phyloP scores from a whole-genome alignment of 2,797 vertebrate genomes.

The Scomberomorus guttatus region DNA sequence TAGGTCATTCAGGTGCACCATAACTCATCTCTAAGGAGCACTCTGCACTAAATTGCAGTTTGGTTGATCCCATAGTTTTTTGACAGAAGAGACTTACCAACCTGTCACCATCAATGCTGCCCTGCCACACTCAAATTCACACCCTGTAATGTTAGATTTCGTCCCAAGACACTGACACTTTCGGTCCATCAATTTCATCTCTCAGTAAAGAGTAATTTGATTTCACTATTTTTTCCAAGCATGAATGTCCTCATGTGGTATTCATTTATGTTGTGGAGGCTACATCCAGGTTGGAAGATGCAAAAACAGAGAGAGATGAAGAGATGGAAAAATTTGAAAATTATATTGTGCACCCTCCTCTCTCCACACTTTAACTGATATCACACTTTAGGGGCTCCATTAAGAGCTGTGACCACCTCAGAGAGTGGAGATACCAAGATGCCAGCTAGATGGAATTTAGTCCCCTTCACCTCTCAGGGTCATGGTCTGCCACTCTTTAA shows the following conservation, averaged over 20 bases:
- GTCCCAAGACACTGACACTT: slow-evolving; percentile 19
- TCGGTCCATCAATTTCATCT: slow-evolving; percentile 5
- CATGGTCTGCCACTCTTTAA: slow-evolving; percentile 23
- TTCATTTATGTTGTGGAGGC: neutral
- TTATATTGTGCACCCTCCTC: too few species aligned
- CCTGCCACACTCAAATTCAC: slow-evolving; percentile 3
- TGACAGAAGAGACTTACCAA: neutral
- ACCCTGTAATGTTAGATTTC: neutral
- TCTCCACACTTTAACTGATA: neutral
- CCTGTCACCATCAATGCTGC: neutral
- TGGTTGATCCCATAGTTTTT: neutral
- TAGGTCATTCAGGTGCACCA: neutral
- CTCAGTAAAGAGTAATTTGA: neutral
- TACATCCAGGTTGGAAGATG: neutral
- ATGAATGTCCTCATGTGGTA: too few species aligned
- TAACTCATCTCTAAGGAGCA: neutral
- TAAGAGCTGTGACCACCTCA: slow-evolving; percentile 38
- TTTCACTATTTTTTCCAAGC: neutral
- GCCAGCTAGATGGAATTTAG: slow-evolving; percentile 38
- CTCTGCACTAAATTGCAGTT: neutral
- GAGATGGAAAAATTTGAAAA: neutral
- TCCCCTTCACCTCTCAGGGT: slow-evolving; percentile 38
- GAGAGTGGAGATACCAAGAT: slow-evolving; percentile 13
- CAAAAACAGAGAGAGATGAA: neutral
- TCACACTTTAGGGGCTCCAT: slow-evolving; percentile 32